Evolutionary conservation across 1,140 invertebrate species (phyloP).

Genomic region (Listronotus bonariensis): DNA sequence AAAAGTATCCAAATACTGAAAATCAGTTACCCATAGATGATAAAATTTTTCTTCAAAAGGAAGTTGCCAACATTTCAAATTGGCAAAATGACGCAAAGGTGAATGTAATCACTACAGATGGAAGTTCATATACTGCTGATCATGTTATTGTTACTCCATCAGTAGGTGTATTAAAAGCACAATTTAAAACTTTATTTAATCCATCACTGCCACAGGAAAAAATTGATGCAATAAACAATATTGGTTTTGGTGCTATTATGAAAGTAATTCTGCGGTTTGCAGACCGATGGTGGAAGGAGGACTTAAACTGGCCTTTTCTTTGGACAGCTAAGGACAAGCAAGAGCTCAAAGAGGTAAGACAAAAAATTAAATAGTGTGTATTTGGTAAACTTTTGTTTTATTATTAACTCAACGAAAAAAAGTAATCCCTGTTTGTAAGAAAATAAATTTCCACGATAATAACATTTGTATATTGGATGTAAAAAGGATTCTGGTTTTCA

Average conservation of each 20-base stretch:
- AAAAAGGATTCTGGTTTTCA: too few relatives aligned
- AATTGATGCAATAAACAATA: constrained; percentile 63
- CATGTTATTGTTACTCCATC: constrained; percentile 72
- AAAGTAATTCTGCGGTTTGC: constrained; percentile 77
- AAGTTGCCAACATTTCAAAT: constrained; percentile 41
- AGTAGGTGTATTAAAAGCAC: constrained; percentile 71
- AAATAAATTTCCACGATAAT: too few relatives aligned
- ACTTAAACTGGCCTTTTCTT: constrained; percentile 61
- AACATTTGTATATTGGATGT: too few relatives aligned
- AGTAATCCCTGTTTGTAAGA: too few relatives aligned
- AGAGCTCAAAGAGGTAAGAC: constrained; percentile 62
- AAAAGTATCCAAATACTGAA: constrained; percentile 41
- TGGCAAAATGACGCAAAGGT: constrained; percentile 57
- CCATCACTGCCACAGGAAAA: constrained; percentile 66
- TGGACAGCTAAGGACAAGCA: constrained; percentile 59
- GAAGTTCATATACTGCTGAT: constrained; percentile 62
- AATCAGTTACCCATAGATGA: constrained; percentile 40
- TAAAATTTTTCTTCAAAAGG: constrained; percentile 42
- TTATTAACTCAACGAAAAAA: too few relatives aligned
- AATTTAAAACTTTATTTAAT: constrained; percentile 63
- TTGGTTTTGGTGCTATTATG: constrained; percentile 73
- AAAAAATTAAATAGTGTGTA: too few relatives aligned
- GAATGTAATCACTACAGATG: constrained; percentile 56
- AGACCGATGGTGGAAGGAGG: constrained; percentile 63
- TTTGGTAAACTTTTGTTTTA: too few relatives aligned